A percentile compares a stretch with the other conserved stretches of the same genome.
These are phyloP conservation scores for Karalla daura DNA, from an alignment of 2,797 vertebrate genomes.

Conservation along the genomic window DNA sequence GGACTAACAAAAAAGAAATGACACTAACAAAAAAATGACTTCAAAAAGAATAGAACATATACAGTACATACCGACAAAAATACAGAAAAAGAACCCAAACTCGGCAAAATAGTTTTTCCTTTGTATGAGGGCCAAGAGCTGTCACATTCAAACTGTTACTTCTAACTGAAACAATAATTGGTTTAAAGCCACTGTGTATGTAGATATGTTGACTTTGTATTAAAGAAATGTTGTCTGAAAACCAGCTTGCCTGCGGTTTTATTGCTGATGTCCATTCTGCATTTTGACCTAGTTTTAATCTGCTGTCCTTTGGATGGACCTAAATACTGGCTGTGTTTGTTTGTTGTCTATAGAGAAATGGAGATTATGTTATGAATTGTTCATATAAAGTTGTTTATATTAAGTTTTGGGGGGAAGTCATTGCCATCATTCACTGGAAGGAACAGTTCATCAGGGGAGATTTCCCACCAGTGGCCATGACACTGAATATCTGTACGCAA, in stretches of 20 bases:
- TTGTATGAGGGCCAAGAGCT: constrained; percentile 91
- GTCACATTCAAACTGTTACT: constrained; percentile 93
- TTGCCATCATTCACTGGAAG: too few species aligned
- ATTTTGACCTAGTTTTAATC: too few species aligned
- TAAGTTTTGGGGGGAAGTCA: too few species aligned
- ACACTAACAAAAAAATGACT: constrained; percentile 63
- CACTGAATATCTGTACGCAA: too few species aligned
- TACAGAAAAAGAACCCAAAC: constrained; percentile 72
- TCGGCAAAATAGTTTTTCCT: constrained; percentile 83
- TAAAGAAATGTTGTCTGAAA: constrained; percentile 99
- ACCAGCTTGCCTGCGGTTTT: constrained; percentile 37
- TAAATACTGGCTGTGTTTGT: too few species aligned
- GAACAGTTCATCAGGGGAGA: too few species aligned
- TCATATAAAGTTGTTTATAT: too few species aligned
- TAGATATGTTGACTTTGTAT: constrained; percentile 99
- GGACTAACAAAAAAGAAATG: constrained; percentile 50
- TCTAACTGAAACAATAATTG: constrained; percentile 93
- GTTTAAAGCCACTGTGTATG: constrained; percentile 96
- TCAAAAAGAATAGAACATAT: constrained; percentile 69
- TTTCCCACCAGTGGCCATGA: too few species aligned
- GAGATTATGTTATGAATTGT: too few species aligned
- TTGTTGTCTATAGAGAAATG: too few species aligned
- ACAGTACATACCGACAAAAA: constrained; percentile 66
- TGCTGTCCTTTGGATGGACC: too few species aligned
- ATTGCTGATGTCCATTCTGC: constrained; percentile 4